These are phyloP conservation scores for Melanophora roralis DNA, from an alignment of 2,888 invertebrate species.

Conservation along the genomic window DNA sequence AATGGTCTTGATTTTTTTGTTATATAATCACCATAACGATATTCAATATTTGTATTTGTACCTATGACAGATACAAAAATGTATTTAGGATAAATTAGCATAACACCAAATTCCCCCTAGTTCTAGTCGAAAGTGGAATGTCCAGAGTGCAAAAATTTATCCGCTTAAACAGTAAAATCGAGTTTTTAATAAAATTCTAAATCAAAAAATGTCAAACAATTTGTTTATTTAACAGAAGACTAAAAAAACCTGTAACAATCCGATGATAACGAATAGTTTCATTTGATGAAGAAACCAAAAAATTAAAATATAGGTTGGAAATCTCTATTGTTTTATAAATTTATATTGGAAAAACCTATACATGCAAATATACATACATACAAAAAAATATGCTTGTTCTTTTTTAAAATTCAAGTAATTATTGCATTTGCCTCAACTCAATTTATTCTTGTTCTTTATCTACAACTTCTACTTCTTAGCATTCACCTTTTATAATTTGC, in stretches of 20 bases:
- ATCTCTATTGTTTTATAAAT: no score
- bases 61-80: not conserved
- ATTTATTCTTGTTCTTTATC: constrained; percentile 21
- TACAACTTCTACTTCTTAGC: constrained; percentile 13
- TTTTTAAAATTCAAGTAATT: no score
- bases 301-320: no score
- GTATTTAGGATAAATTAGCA: not conserved
- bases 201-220: not conserved
- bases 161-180: no score
- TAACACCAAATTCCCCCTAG: not conserved
- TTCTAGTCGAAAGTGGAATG: not conserved
- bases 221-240: not conserved
- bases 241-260: no score
- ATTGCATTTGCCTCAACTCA: no score
- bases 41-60: not conserved
- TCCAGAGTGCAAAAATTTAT: constrained; percentile 1
- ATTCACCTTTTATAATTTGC: constrained; percentile 18
- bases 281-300: no score
- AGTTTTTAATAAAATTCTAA: constrained; percentile 6
- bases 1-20: constrained; percentile 12
- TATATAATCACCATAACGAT: constrained; percentile 1
- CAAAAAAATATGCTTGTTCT: no score
- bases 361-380: no score
- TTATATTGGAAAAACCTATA: no score
- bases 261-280: no score